phyloP scores from a whole-genome alignment of 2,888 invertebrate genomes.

The Trissonchulus latispiculum region DNA sequence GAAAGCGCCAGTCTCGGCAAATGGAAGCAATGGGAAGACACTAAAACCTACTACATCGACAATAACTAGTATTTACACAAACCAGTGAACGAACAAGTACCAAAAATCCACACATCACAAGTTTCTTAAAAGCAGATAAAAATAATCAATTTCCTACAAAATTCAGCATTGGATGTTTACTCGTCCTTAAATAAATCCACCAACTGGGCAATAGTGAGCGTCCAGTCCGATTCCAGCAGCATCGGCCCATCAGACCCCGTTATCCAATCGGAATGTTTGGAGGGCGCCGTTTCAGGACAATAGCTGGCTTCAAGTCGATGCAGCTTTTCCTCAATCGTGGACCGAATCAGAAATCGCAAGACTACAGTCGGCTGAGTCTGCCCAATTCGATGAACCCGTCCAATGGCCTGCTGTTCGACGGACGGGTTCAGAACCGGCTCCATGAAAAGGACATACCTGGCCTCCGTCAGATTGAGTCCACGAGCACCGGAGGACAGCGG shows the following conservation, averaged over 20 bases:
- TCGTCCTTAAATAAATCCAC: neutral
- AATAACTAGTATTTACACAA: no score
- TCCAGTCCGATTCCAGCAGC: neutral
- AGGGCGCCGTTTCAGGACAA: neutral
- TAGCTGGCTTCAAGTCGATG: constrained; percentile 14
- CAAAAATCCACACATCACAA: no score
- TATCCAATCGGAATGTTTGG: neutral
- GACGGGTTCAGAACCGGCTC: constrained; percentile 64
- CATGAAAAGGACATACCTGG: constrained; percentile 63
- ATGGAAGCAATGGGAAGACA: no score
- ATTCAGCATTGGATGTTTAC: no score
- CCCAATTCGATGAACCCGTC: constrained; percentile 66
- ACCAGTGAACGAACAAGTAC: no score
- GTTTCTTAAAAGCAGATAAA: no score
- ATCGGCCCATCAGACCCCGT: neutral
- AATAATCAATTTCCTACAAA: no score
- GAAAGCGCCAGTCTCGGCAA: no score
- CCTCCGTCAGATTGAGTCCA: constrained; percentile 66
- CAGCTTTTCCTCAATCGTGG: constrained; percentile 63
- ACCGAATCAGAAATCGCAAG: constrained; percentile 59
- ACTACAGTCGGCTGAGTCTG: constrained; percentile 61
- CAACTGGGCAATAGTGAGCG: neutral
- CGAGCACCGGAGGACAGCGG: constrained; percentile 61
- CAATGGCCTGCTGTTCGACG: constrained; percentile 65
- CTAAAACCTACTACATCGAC: no score